Evolutionary conservation across 35 echinoderm and acorn worm genomes (phyloP).

Genomic region (Acanthaster planci): DNA sequence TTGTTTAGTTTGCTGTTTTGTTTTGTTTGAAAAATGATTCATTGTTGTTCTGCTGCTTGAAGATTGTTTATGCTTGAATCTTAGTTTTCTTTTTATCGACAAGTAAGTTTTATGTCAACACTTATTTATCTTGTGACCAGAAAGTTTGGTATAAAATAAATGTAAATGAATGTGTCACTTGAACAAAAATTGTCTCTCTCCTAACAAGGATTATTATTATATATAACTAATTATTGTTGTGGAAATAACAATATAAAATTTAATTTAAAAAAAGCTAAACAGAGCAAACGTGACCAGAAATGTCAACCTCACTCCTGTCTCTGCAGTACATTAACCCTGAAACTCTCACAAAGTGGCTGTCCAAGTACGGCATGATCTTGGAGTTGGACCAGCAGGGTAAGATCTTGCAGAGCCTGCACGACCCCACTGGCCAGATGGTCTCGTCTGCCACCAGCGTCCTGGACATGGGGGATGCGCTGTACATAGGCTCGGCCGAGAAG

Average conservation of each 20-base stretch:
- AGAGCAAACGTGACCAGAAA: neutral
- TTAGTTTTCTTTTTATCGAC: no score
- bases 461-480: slow-evolving; percentile 85
- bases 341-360: slow-evolving; percentile 17
- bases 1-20: no score
- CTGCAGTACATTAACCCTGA: slow-evolving; percentile 47
- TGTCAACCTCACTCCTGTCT: neutral
- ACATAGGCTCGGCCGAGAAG: slow-evolving; percentile 65
- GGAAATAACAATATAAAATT: neutral
- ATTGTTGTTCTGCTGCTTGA: no score
- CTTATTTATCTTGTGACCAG: no score
- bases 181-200: no score
- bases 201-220: no score
- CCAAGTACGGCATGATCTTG: slow-evolving; percentile 84
- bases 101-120: no score
- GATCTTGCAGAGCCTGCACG: slow-evolving; percentile 78
- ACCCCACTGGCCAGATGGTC: slow-evolving; percentile 80
- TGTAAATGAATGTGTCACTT: no score
- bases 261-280: neutral
- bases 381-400: slow-evolving; percentile 82
- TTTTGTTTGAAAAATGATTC: no score
- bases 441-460: slow-evolving; percentile 71
- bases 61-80: no score
- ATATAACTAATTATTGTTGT: neutral
- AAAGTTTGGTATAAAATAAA: no score